Base-by-base conservation (phyloP, 2,113 vertebrate species). In the Hippocampus guttulatus region DNA sequence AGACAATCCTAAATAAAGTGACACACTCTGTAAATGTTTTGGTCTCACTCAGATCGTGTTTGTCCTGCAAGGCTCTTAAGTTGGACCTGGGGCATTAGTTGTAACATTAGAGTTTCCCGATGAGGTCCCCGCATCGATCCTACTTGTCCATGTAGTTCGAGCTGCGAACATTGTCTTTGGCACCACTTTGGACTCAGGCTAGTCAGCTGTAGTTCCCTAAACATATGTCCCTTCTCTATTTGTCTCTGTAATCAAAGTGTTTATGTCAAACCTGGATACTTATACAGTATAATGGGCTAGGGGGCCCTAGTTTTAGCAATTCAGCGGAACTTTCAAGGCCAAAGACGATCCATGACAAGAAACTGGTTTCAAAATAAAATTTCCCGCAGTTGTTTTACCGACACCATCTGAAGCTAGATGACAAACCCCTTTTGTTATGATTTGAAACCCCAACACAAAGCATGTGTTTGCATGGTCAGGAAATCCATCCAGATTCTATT, bases 391-490 rank as follows among this genome's bases (percentile, higher is more conserved):
- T 38, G 33, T 38, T 38, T 38, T 20, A 5, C 21, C 8, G 21
- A 18, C 30, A 33, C 33, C 20, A 21, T 33, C 20, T 33, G 41
- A 14, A 10, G 33, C 38, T 40, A 63, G 41, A 43, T 23, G 38
- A 23, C 62, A 11, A 41, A 40, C 4, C 38, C 8, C 4, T 15
- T 38, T 38, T 38, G 6, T 40, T 71, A 82, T 47, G 67, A 82
- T 72, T 79, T 85, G 78, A 88, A 62, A 85, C 80, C 70, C 75
- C 77, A 84, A 82, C 78, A 45, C 66, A 62, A 82, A 88, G 87
- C 85, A 88, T 90, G 87, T 87, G 85, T 88, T 81, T 88, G 87
- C 88, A 90, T 87, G 87, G 88, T 90, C 83, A 88, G 87, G 83
- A 88, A 86, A 87, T 85, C 75, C 82, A 71, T 73, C 66, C 25